These are phyloP conservation scores for Gymnobelideus leadbeateri DNA, from an alignment of 2,113 vertebrate species.

Conservation along the genomic window DNA sequence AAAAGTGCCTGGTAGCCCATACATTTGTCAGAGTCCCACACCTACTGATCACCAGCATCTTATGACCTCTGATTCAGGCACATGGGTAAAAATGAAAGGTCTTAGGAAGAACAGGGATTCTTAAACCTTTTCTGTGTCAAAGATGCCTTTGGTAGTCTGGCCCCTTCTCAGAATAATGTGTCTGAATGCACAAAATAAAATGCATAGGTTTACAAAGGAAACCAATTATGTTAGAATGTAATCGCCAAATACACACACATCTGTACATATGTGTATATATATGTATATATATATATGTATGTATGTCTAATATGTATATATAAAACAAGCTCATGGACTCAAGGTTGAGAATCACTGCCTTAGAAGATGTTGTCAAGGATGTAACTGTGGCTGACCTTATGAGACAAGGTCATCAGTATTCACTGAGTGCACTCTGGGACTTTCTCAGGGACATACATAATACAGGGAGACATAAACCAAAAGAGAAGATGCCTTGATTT, in stretches of 20 bases:
- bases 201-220: background rate
- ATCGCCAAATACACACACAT: background rate
- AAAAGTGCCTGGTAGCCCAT: background rate
- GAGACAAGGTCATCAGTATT: no score
- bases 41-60: background rate
- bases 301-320: background rate
- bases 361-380: background rate
- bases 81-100: background rate
- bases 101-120: background rate
- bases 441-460: no score
- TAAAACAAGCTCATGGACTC: background rate
- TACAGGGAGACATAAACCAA: no score
- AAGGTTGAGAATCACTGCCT: background rate
- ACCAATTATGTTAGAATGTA: background rate
- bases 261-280: background rate
- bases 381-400: background rate
- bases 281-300: background rate
- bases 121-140: background rate
- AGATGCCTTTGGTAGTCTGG: background rate
- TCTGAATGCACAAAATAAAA: background rate
- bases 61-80: background rate
- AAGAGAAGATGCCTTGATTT: no score
- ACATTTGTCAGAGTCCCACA: background rate
- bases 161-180: no score
- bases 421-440: no score